Conservation (phyloP, 2,797 vertebrate genomes). For the Oreochromis mossambicus region DNA sequence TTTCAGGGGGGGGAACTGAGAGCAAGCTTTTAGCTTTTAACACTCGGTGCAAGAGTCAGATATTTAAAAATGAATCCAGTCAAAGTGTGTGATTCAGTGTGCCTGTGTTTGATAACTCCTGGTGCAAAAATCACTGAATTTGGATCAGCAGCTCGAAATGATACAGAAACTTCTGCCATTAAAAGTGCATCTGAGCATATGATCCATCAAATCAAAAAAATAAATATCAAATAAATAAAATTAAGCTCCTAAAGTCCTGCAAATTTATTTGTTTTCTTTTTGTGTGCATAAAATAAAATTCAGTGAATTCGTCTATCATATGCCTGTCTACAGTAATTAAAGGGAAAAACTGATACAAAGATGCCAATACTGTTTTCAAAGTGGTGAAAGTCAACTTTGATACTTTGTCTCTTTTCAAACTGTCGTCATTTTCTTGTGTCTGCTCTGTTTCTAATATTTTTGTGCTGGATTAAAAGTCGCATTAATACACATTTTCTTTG, state of each 20-base stretch:
- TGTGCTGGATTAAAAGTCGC: background rate
- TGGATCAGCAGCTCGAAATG: background rate
- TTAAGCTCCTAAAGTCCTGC: background rate
- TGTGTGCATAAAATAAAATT: background rate
- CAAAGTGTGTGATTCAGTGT: accelerated
- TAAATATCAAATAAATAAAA: background rate
- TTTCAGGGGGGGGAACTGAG: background rate
- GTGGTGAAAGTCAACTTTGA: background rate
- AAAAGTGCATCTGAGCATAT: background rate
- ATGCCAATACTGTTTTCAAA: background rate
- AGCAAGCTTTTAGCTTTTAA: background rate
- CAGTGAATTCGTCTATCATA: accelerated
- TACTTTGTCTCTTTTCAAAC: background rate
- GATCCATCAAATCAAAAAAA: background rate
- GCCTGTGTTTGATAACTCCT: background rate
- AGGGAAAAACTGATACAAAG: background rate
- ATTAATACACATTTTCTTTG: accelerated
- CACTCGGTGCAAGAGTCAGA: background rate
- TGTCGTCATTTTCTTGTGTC: background rate
- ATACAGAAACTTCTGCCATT: background rate
- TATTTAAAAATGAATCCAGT: background rate
- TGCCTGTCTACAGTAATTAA: accelerated
- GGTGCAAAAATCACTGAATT: accelerated
- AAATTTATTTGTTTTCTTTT: accelerated
- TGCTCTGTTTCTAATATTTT: background rate